phyloP scores from a whole-genome alignment of 2,113 vertebrate species.

The Anthoscopus minutus region DNA sequence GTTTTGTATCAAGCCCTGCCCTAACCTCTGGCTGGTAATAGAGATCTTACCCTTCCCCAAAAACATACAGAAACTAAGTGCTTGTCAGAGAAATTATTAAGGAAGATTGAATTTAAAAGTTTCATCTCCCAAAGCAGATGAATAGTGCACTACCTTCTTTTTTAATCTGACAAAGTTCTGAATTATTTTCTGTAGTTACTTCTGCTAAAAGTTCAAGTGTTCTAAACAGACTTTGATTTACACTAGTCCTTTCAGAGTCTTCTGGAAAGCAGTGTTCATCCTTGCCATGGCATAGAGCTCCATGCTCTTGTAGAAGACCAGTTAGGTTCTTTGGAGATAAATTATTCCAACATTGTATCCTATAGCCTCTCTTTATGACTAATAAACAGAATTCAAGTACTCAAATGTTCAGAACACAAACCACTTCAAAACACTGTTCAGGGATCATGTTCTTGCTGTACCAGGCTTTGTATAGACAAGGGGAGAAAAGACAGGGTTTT shows the following conservation, averaged over 20 bases:
- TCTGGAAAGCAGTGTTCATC: background rate
- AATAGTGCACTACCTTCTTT: background rate
- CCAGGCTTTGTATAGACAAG: background rate
- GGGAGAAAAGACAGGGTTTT: background rate
- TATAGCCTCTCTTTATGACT: background rate
- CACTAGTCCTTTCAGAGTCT: background rate
- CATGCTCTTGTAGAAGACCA: background rate
- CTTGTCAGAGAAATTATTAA: background rate
- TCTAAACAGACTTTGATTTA: background rate
- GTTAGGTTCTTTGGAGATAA: background rate
- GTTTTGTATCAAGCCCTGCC: background rate
- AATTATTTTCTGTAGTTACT: background rate
- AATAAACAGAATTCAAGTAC: background rate
- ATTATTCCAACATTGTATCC: background rate
- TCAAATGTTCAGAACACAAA: background rate
- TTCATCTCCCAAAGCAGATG: background rate
- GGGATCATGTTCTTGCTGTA: background rate
- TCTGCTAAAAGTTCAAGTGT: fast-evolving
- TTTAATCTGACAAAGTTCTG: background rate
- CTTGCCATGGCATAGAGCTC: background rate
- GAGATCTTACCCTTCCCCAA: background rate
- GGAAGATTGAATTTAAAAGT: background rate
- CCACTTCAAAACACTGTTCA: background rate
- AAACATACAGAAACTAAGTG: background rate
- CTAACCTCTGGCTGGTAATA: background rate